Evolutionary conservation across 2,113 vertebrate species (phyloP), one percentile per base, ranked within the genome.

Genomic region (Ondatra zibethicus): DNA sequence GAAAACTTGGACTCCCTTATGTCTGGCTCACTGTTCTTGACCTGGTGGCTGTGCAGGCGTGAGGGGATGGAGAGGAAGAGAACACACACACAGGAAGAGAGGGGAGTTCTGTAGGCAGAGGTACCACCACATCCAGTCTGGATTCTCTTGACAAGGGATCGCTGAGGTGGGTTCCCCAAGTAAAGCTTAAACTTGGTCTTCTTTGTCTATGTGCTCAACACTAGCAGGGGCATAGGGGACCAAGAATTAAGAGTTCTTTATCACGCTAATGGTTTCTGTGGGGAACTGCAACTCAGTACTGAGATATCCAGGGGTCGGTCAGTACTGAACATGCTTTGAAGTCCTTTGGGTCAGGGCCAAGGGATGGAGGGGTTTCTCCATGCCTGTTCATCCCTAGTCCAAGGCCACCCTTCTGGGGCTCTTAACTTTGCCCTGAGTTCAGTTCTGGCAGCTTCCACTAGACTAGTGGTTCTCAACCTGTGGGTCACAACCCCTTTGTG

Each of bases 301-400:
- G 84, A 66, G 84, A 47, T 66, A 36, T 66, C 29, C 9, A 29
- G 45, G 68, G 7, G 9, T 2, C 25, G 13, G 42, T 10, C 5
- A 4, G 7, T 0, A 7, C 0, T 45, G 63, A 68, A 1, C 45
- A 14, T 2, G 0, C 19, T 23, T 75, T 0, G 5, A 19, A 78
- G 78, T 61, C 2, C 5, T n/a, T 78, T 73, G 17, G 73, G 16
- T 3, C 0, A 0, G 14, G 21, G n/a, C 16, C 5, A 11, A 33
- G 39, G 66, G 36, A 17, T 55, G 8, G 27, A 81, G 33, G 19
- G 12, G 0, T 4, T 81, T 42, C 42, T 47, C 33, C 45, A 14
- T 4, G 4, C 0, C 25, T 0, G 1, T 9, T 72, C 45, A 7
- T n/a, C 33, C 14, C 36, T 39, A 25, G 66, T 7, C 63, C 70